Conservation (phyloP, 2,113 vertebrate genomes). For the Tonatia bakeri region DNA sequence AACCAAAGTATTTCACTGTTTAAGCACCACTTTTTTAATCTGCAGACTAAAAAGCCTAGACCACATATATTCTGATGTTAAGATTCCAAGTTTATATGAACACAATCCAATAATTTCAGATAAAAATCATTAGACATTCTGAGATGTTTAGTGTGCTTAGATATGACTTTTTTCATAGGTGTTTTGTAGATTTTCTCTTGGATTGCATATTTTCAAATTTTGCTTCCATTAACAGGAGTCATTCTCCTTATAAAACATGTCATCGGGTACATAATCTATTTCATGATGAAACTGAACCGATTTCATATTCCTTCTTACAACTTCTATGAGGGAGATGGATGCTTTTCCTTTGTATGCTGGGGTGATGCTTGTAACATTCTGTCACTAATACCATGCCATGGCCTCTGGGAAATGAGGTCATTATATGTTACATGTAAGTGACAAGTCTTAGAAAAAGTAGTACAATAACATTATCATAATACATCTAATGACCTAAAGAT, state of each 20-base stretch:
- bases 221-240: background rate
- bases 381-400: background rate
- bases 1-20: background rate
- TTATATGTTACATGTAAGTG: background rate
- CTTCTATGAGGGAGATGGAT: background rate
- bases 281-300: background rate
- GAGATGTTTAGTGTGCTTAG: background rate
- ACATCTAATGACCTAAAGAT: background rate
- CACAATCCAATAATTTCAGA: background rate
- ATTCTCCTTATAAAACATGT: background rate
- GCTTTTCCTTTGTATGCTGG: background rate
- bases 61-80: background rate
- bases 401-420: background rate
- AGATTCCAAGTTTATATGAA: background rate
- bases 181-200: background rate
- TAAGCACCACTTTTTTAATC: background rate
- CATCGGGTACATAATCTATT: background rate
- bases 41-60: background rate
- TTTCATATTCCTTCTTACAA: background rate
- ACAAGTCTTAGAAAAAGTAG: background rate
- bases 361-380: background rate
- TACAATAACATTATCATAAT: background rate
- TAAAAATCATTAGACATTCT: background rate
- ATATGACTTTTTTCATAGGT: background rate
- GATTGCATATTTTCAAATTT: constrained; percentile 2